These are phyloP conservation scores for Amphiprion percula DNA, from an alignment of 2,113 vertebrate genomes.

Conservation along the genomic window DNA sequence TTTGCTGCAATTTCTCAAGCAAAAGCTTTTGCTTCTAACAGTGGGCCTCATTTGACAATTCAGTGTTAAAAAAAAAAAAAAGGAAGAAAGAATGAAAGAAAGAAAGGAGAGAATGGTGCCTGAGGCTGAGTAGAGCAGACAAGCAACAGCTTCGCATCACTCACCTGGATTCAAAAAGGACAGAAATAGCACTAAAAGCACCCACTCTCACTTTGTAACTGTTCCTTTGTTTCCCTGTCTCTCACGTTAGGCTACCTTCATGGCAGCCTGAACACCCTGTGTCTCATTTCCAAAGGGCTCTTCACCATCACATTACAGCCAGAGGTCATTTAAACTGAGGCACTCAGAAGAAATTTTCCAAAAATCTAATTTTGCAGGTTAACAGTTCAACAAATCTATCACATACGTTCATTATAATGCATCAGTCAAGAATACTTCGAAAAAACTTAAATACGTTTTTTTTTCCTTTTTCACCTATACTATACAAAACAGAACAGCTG, in stretches of 20 bases:
- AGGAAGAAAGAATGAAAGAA: slow-evolving; percentile 15
- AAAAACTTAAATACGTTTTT: neutral
- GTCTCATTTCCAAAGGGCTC: slow-evolving; percentile 46
- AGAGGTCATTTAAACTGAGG: slow-evolving; percentile 36
- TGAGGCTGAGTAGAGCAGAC: slow-evolving; percentile 81
- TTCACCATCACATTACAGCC: slow-evolving; percentile 49
- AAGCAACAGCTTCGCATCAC: slow-evolving; percentile 79
- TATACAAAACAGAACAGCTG: too few species aligned
- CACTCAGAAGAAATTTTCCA: neutral
- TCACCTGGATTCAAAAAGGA: slow-evolving; percentile 83
- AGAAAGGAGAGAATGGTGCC: slow-evolving; percentile 62
- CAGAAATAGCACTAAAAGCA: slow-evolving; percentile 85
- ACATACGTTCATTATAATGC: neutral
- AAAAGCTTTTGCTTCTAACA: slow-evolving; percentile 58
- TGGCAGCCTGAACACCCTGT: slow-evolving; percentile 35
- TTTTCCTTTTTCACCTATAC: too few species aligned
- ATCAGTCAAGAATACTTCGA: neutral
- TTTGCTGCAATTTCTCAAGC: slow-evolving; percentile 58
- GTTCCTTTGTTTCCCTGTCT: slow-evolving; percentile 77
- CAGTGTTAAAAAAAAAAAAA: slow-evolving; percentile 37
- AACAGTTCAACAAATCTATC: neutral
- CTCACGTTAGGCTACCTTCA: slow-evolving; percentile 57
- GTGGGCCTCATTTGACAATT: slow-evolving; percentile 69
- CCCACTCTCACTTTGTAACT: slow-evolving; percentile 79
- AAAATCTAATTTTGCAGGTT: neutral